Percentiles rank a stretch among this genome's conserved stretches.
Evolutionary conservation across 1,140 invertebrate species (phyloP).

Genomic region (Phenacoccus solenopsis): DNA sequence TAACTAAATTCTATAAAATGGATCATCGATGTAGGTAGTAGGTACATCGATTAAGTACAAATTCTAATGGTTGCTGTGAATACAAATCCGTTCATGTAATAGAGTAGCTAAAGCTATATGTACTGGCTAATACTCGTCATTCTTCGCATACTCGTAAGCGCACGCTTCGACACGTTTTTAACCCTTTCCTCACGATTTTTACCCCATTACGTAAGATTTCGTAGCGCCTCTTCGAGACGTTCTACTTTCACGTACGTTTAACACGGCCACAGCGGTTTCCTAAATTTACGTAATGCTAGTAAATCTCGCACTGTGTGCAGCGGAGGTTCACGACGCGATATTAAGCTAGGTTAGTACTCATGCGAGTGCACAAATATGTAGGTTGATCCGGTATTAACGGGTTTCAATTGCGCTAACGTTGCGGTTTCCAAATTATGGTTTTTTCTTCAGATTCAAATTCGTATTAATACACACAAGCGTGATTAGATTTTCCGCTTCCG

Average conservation of each 20-base stretch:
- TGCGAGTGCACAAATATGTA: not conserved
- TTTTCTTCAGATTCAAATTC: not conserved
- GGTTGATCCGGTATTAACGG: constrained; percentile 1
- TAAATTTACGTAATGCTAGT: not conserved
- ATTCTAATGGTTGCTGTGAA: too few species aligned
- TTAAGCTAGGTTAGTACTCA: not conserved
- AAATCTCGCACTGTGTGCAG: not conserved
- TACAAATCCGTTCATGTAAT: too few species aligned
- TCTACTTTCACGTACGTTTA: too few species aligned
- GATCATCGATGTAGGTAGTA: too few species aligned
- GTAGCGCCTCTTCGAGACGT: not conserved
- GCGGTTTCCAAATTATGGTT: not conserved
- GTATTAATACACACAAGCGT: not conserved
- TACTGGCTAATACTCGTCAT: too few species aligned
- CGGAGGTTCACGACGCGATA: not conserved
- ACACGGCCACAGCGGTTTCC: not conserved
- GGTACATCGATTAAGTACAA: too few species aligned
- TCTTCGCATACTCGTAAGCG: too few species aligned
- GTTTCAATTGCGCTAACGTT: not conserved
- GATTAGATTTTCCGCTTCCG: not conserved
- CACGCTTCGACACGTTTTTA: not conserved
- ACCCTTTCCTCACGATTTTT: not conserved
- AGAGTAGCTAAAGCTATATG: too few species aligned
- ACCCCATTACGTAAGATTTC: not conserved
- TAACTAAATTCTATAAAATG: too few species aligned